Base-by-base conservation (phyloP, 2,888 invertebrate species). In the Chymomyza caudatula region DNA sequence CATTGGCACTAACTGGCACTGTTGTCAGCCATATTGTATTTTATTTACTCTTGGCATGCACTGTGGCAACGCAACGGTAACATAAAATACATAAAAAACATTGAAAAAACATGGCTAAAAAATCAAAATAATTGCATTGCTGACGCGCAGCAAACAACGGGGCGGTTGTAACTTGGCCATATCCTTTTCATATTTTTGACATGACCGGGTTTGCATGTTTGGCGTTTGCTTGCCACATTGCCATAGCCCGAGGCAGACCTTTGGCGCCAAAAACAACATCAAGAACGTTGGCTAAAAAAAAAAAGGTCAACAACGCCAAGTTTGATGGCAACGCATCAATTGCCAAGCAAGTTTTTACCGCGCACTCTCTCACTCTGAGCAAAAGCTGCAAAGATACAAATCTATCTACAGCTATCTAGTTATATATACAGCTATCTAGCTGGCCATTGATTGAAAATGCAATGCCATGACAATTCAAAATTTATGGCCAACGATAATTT, bases 111-210 rank as follows among this genome's bases (percentile, higher is more conserved):
- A 52, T 52, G 70, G 71, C 63, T 63, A 70, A 63, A 66, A 76
- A 76, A 71, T 78, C 81, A 74, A 75, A 78, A 78, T 84, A 84
- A 78, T 84, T 84, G 84, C 82, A 77, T 68, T 63, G 69, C 78
- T 78, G 78, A 84, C 81, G 75, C 81, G 83, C 78, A 8, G 23
- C 54, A 47, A 17, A 19, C 47, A 15, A 15, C 47, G 4, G 47
- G 47, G 47, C 47, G 47, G 47, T 15, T 15, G n/a, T 15, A 47
- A 8, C 47, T 37, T 19, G 47, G 17, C 47, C 47, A 47, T 19
- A 15, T 47, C 47, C 19, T 47, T 47, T 17, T 47, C 47, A 47
- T 47, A 19, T 47, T 47, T 15, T 47, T 47, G 47, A 47, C 47
- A 47, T 47, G 47, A 8, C 15, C 47, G 47, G 15, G 47, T 15